Percentiles rank a stretch among this genome's conserved stretches.
Conservation (phyloP, 1,140 invertebrate species). For the Pseudomyrmex cubaensis region DNA sequence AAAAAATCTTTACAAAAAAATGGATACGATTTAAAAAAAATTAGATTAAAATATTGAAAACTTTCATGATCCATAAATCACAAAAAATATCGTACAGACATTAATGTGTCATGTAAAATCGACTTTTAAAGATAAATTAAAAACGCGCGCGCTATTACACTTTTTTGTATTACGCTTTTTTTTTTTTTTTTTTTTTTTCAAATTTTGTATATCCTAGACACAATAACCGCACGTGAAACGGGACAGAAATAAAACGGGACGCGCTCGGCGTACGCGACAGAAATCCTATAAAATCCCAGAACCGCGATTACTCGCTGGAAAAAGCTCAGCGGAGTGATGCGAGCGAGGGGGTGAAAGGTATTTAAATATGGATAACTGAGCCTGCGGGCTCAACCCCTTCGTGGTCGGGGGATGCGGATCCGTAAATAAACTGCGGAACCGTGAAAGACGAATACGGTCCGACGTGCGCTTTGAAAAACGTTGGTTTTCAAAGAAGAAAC, state of each 20-base stretch:
- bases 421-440: conserved; percentile 55
- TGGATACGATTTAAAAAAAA: not conserved
- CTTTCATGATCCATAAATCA: not conserved
- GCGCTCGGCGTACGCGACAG: conserved; percentile 4
- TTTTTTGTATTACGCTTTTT: too few relatives aligned
- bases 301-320: conserved; percentile 51
- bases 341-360: conserved; percentile 41
- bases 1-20: not conserved
- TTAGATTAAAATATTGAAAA: not conserved
- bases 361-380: conserved; percentile 64
- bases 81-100: not conserved
- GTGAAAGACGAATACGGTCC: conserved; percentile 42
- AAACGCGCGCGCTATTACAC: too few relatives aligned
- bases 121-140: too few relatives aligned
- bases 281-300: conserved; percentile 59
- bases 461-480: conserved; percentile 9
- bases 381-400: conserved; percentile 51
- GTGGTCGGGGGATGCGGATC: conserved; percentile 20
- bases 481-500: not conserved
- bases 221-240: conserved; percentile 39
- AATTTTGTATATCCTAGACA: conserved; percentile 22
- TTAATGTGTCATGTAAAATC: not conserved
- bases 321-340: conserved; percentile 50
- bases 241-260: conserved; percentile 34
- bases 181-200: too few relatives aligned